Evolutionary conservation across 1,140 invertebrate species (phyloP).

Genomic region (Diachasmimorpha longicaudata): DNA sequence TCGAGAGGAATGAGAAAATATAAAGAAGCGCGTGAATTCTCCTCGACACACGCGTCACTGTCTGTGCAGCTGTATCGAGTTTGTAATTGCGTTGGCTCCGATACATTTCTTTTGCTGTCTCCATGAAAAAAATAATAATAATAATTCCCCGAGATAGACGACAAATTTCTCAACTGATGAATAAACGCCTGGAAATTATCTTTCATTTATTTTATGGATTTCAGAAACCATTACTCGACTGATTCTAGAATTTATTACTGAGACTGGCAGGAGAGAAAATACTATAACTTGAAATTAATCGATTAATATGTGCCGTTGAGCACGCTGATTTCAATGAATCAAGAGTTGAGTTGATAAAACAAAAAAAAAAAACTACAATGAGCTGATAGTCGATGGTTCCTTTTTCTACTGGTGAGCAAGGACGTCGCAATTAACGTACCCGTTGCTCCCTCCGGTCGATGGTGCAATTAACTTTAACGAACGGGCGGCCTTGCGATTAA

Average conservation of each 20-base stretch:
- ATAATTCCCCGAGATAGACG: not conserved
- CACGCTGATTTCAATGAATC: too few relatives aligned
- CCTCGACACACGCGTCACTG: constrained; percentile 19
- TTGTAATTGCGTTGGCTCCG: constrained; percentile 26
- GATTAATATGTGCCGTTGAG: too few relatives aligned
- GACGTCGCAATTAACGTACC: constrained; percentile 43
- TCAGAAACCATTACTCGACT: not conserved
- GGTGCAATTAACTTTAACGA: constrained; percentile 58
- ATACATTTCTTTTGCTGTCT: not conserved
- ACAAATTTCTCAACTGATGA: not conserved
- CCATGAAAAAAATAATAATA: not conserved
- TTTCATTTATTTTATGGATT: not conserved
- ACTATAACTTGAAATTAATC: too few relatives aligned
- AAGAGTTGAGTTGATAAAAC: too few relatives aligned
- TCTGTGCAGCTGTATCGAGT: constrained; percentile 29
- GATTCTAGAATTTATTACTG: too few relatives aligned
- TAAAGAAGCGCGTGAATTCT: not conserved
- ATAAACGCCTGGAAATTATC: not conserved
- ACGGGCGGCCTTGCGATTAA: constrained; percentile 59
- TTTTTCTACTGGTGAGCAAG: constrained; percentile 17
- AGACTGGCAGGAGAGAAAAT: too few relatives aligned
- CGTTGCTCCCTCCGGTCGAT: constrained; percentile 15
- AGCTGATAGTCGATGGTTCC: constrained; percentile 12
- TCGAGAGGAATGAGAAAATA: not conserved
- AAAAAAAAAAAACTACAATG: constrained; percentile 2